Evolutionary conservation across 2,888 invertebrate genomes (phyloP), one percentile per base, ranked within the genome.

Genomic region (Drosophila diplacantha): DNA sequence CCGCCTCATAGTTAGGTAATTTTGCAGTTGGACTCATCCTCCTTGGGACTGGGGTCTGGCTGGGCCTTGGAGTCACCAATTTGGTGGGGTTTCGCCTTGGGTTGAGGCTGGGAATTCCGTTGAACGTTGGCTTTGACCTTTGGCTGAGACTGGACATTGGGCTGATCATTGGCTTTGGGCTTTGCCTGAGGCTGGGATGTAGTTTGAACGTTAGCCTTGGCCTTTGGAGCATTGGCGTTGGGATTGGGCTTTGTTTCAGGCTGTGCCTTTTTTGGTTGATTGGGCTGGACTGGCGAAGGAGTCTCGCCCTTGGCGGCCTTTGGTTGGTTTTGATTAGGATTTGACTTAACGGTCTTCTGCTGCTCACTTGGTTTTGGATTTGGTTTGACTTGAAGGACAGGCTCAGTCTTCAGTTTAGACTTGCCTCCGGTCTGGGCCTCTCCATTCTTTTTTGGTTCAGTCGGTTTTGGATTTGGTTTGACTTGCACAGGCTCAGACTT

Each of bases 351-450:
- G 38, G 4, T 9, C 12, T 3, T 34, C 31, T 26, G 44, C 22
- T 53, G 12, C 3, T 14, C 38, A 9, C n/a, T 47, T 11, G 38
- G 43, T 34, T 62, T 54, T 58, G 18, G 35, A 52, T 61, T 53
- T 55, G 44, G 44, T 41, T 57, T 41, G 29, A 26, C 24, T 3
- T 47, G 35, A 5, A n/a, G 5, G 3, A 7, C n/a, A n/a, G 3
- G 16, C 16, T 43, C 16, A 12, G 16, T 32, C 16, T 18, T 41
- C 2, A 3, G 32, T 18, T 46, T 44, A 11, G 44, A 8, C 6
- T 32, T 31, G 5, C 4, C 5, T 44, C 22, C 9, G 5, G 24
- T 34, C 7, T 35, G 39, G 14, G 3, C n/a, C 8, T 31, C 9
- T 14, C 3, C 22, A 9, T 31, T 12, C n/a, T 59, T 44, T 5